Base-by-base conservation (phyloP, 2,888 invertebrate genomes). In the Parelbella ahira region DNA sequence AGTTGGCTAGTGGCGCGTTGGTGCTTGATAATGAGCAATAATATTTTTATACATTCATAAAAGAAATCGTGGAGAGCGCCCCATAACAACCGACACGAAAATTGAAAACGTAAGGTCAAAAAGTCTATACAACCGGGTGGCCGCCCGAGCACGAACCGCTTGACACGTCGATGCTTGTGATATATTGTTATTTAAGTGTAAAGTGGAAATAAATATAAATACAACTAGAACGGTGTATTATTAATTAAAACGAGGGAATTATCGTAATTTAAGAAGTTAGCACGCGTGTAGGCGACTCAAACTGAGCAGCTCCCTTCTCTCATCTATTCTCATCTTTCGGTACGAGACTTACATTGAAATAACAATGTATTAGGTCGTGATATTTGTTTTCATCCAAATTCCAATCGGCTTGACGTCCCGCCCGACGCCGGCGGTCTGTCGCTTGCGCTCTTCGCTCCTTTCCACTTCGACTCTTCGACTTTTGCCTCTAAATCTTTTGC, bases 181-280 rank as follows among this genome's bases (percentile, higher is more conserved):
- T 84, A 86, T 83, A 83, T 86, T 86, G 86, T 86, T 86, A 86
- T 86, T 86, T 84, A 86, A 82, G 84, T 84, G 86, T 86, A 86
- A 86, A 75, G 76, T 73, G 70, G 73, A 80, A 76, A 71, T 76
- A 79, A 67, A 72, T 77, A 69, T 77, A 70, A 74, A 76, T 76
- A 78, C 75, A 76, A 74, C 72, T 75, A 75, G 68, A 77, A 72
- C 66, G 64, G 65, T 78, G 74, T 78, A 77, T 72, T 23, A 54
- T 71, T 75, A n/a, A 70, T 64, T 68, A 60, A 63, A 72, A 48
- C 45, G 63, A 65, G 61, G 63, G 60, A 63, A 62, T 59, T 56
- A 60, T 57, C 61, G 63, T 80, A 76, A 58, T 68, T 65, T 78
- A 78, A 71, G 73, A 64, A 60, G 59, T 47, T 78, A 75, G 81